Percentiles rank a stretch among this genome's conserved stretches.
These are phyloP conservation scores for Nansenia antarctica DNA, from an alignment of 2,113 vertebrate genomes.

Conservation along the genomic window DNA sequence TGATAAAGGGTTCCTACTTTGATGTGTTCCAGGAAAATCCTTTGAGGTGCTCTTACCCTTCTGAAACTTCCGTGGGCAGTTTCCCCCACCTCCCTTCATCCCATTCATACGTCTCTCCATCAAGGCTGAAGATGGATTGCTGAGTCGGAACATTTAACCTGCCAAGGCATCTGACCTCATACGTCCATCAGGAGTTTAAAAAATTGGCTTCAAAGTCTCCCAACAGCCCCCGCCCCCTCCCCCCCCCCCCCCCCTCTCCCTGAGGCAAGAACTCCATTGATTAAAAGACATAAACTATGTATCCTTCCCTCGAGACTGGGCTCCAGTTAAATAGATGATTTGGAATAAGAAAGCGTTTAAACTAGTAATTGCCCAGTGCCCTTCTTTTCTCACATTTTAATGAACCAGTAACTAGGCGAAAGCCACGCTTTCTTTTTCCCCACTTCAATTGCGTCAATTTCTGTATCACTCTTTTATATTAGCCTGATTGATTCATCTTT, in stretches of 20 bases:
- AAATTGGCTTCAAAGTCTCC: conserved; percentile 1
- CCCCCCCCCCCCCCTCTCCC: too few relatives aligned
- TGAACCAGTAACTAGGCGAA: background rate
- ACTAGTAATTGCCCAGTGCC: background rate
- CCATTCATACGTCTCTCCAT: background rate
- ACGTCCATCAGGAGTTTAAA: conserved; percentile 4
- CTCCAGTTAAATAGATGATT: background rate
- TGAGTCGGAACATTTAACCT: background rate
- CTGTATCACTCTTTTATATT: background rate
- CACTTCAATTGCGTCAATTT: background rate
- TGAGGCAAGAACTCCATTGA: conserved; percentile 3
- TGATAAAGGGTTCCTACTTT: conserved; percentile 68
- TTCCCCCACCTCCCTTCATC: background rate
- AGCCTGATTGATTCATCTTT: background rate
- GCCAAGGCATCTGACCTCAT: background rate
- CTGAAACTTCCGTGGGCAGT: background rate
- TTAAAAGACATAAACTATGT: background rate
- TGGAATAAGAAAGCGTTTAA: background rate
- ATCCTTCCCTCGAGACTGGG: background rate
- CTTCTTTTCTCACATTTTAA: background rate
- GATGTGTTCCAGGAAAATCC: conserved; percentile 57
- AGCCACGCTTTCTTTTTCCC: background rate
- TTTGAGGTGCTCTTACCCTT: conserved; percentile 12
- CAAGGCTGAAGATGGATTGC: conserved; percentile 8
- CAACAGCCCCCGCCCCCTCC: background rate